These are phyloP conservation scores for Mesorhabditis sp. DNA, from an alignment of 2,888 invertebrate genomes.

Conservation along the genomic window DNA sequence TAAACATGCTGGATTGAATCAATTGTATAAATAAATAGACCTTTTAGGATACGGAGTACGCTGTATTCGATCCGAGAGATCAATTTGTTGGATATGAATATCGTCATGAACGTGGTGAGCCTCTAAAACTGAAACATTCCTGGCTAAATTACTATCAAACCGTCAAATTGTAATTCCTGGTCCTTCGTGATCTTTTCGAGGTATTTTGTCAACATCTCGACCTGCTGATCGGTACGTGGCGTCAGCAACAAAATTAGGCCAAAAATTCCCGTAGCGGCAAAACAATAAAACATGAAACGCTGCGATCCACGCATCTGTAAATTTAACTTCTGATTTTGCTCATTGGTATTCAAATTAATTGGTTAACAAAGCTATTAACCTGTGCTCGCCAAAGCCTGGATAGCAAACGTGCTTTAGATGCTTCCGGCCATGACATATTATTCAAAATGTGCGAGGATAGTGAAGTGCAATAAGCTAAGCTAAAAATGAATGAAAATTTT, in stretches of 20 bases:
- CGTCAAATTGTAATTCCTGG: not conserved
- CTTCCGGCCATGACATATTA: no score
- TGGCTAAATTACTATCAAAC: not conserved
- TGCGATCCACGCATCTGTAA: conserved; percentile 2
- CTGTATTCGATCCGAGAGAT: not conserved
- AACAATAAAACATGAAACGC: conserved; percentile 1
- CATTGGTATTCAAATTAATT: no score
- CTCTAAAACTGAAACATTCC: not conserved
- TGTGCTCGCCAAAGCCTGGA: no score
- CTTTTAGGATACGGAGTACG: conserved; percentile 1
- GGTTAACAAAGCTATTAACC: no score
- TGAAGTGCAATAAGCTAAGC: no score
- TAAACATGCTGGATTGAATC: not conserved
- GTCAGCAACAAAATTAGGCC: not conserved
- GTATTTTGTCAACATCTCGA: not conserved
- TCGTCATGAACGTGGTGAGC: not conserved
- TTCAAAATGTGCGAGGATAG: no score
- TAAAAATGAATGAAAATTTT: no score
- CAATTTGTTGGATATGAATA: conserved; percentile 5
- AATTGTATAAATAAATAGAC: not conserved
- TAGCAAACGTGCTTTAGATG: no score
- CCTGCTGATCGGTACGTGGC: not conserved
- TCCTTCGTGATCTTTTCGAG: not conserved
- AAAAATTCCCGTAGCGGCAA: not conserved
- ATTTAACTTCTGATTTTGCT: not conserved